Percentiles rank a stretch among this genome's conserved stretches.
phyloP scores from a whole-genome alignment of 2,797 vertebrate species.

The Schizopygopsis malacanthus region DNA sequence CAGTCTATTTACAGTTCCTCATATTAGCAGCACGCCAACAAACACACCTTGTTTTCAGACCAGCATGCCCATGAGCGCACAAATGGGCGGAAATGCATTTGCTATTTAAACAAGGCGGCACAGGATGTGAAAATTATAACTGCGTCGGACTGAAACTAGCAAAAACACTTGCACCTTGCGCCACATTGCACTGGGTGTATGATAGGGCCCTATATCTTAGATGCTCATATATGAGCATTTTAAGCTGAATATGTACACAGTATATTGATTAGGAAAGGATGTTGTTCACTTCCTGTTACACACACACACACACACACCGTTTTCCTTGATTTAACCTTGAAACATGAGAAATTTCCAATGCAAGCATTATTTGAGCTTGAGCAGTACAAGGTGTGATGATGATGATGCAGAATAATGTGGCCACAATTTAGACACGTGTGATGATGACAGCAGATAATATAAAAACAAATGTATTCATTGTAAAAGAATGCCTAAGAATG shows the following conservation, averaged over 20 bases:
- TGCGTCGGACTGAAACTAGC: too few species aligned
- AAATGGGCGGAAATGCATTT: too few species aligned
- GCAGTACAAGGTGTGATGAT: constrained; percentile 28
- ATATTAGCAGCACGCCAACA: too few species aligned
- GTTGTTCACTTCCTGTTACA: constrained; percentile 13
- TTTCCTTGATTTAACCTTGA: constrained; percentile 83
- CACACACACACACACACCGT: constrained; percentile 39
- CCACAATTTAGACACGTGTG: neutral
- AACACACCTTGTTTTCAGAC: too few species aligned
- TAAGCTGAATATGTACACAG: neutral
- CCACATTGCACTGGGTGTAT: too few species aligned
- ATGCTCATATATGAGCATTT: neutral
- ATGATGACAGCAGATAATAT: neutral
- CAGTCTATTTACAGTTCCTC: too few species aligned
- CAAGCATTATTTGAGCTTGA: constrained; percentile 64
- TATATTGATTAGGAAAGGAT: neutral
- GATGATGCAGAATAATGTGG: neutral
- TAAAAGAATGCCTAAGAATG: neutral
- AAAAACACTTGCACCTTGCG: too few species aligned
- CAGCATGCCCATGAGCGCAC: too few species aligned
- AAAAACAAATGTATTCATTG: neutral
- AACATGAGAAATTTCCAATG: constrained; percentile 78
- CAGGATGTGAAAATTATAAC: too few species aligned
- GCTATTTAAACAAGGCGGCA: too few species aligned
- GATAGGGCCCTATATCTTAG: too few species aligned